Base-by-base conservation (phyloP, 2,113 vertebrate species). In the Tupaia tana region DNA sequence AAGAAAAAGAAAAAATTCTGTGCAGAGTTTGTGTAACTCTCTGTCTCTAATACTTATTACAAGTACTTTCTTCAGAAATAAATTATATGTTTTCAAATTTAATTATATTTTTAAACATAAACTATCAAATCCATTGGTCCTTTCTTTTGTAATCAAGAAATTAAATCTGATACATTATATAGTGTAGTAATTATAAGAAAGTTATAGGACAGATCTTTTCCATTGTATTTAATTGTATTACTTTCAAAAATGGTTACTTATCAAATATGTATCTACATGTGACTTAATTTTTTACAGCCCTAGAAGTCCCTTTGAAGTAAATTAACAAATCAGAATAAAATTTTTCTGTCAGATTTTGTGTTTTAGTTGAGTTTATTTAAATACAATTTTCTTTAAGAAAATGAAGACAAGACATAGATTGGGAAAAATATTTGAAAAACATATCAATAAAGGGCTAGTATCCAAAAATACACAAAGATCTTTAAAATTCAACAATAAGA, bases 101-200 rank as follows among this genome's bases (percentile, higher is more conserved):
- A 71, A 86, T 86, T 86, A 22, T 69, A 69, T 86, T 31, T 87
- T 83, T 54, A 83, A 80, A 86, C 74, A 90, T 66, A 80, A 81
- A 85, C n/a, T 24, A 82, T 64, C n/a, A 78, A 88, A 29, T 54
- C 64, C 61, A 64, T 74, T 74, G 67, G 11, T 80, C 27, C 19
- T 78, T 95, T 77, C 90, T 56, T 86, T 93, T 92, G 43, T 89
- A 70, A 73, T 93, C 43, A 93, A 73, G 54, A 90, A 89, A 64
- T 71, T 78, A 89, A 89, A 79, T 92, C n/a, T 14, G 66, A 54
- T 66, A 78, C 4, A 14, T 25, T 24, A 69, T 18, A 31, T 73
- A 88, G 56, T 83, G 34, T 31, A 77, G 2, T 52, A 52, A 11
- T 61, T 24, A 8, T 31, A 15, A 58, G 91, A 29, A 96, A 71